Conservation (phyloP, 2,113 vertebrate genomes). For the Gymnocephalus cernua region DNA sequence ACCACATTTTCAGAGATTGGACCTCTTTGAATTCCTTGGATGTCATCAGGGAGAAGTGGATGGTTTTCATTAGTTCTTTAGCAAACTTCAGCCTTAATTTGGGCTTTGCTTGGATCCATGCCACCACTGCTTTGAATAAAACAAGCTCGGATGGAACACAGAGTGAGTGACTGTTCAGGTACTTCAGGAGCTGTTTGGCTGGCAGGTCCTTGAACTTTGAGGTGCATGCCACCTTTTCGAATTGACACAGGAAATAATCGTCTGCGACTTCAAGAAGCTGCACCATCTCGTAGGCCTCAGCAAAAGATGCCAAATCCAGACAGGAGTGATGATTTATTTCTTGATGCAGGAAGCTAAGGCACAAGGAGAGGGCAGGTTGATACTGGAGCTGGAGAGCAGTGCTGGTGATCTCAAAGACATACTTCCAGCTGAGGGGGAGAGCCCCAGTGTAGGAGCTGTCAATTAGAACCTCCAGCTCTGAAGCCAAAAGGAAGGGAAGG, state of each 20-base stretch:
- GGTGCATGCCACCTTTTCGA: conserved; percentile 85
- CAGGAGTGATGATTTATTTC: conserved; percentile 86
- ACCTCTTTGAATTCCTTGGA: conserved; percentile 89
- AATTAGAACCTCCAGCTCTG: conserved; percentile 86
- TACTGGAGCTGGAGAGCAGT: conserved; percentile 90
- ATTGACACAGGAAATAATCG: conserved; percentile 87
- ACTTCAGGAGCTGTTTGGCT: conserved; percentile 80
- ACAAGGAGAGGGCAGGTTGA: conserved; percentile 87
- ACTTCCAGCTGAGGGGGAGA: conserved; percentile 84
- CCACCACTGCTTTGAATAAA: conserved; percentile 86
- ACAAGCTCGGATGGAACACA: conserved; percentile 88
- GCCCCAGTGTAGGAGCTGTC: conserved; percentile 87
- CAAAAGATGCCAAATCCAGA: conserved; percentile 83
- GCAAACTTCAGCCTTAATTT: conserved; percentile 75
- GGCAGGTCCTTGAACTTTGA: conserved; percentile 88
- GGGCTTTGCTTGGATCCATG: conserved; percentile 87
- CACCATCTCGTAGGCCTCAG: conserved; percentile 82
- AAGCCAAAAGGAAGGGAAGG: conserved; percentile 78
- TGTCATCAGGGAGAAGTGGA: conserved; percentile 91
- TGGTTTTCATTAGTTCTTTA: conserved; percentile 83
- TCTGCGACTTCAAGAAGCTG: conserved; percentile 82
- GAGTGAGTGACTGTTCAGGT: conserved; percentile 85
- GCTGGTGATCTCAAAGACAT: conserved; percentile 86
- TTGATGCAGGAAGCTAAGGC: conserved; percentile 84
- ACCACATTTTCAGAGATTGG: conserved; percentile 75